phyloP scores from a whole-genome alignment of 35 echinoderm and acorn worm genomes.

The Amphiura filiformis region DNA sequence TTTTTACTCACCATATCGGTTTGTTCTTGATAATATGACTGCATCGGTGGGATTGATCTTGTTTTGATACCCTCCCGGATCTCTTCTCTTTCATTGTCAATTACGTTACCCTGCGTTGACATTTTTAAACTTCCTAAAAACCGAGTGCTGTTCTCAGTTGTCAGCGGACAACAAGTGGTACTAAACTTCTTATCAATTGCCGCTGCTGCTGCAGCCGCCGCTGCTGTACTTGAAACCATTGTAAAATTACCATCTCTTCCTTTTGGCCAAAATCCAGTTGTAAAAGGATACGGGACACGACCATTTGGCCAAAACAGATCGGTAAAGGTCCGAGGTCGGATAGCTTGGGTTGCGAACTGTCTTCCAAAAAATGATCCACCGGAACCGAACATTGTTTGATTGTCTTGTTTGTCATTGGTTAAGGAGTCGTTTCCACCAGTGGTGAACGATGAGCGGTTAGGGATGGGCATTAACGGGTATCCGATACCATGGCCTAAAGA shows the following conservation, averaged over 20 bases:
- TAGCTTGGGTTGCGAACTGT: neutral
- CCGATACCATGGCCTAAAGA: neutral
- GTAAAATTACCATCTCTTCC: neutral
- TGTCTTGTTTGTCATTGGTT: neutral
- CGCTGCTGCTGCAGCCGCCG: too few species aligned
- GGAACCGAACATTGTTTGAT: neutral
- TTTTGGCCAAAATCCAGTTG: neutral
- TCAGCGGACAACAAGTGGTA: neutral
- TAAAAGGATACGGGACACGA: neutral
- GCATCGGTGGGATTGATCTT: neutral
- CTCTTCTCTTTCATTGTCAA: neutral
- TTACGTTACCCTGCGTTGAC: neutral
- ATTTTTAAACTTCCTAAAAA: neutral
- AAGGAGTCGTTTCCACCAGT: neutral
- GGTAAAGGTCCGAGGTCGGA: neutral
- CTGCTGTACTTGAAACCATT: neutral
- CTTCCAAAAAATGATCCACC: neutral
- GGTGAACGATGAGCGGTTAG: neutral
- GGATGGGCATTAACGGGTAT: slow-evolving; percentile 39
- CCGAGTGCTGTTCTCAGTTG: neutral
- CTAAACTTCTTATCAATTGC: neutral
- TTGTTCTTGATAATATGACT: neutral
- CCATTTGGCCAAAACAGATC: slow-evolving; percentile 1
- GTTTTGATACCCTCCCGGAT: neutral
- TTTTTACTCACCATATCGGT: neutral